phyloP scores from a whole-genome alignment of 2,888 invertebrate species.

The Limnephilus auricula region DNA sequence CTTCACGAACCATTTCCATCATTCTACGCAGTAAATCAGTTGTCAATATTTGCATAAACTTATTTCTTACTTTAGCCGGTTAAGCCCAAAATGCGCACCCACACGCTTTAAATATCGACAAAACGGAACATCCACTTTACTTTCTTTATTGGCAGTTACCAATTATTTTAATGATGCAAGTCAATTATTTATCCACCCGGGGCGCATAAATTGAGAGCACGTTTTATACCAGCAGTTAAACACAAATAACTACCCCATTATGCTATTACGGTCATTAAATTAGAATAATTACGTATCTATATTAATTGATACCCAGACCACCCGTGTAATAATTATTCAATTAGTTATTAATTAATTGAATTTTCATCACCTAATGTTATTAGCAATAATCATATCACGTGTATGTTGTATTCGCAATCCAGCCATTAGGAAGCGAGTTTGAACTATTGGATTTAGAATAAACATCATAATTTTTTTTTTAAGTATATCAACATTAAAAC shows the following conservation, averaged over 20 bases:
- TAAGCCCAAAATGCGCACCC: neutral
- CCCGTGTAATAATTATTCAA: neutral
- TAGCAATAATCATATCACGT: neutral
- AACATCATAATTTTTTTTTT: neutral
- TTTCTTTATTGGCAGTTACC: neutral
- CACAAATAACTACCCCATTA: neutral
- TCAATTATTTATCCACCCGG: neutral
- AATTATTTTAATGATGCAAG: neutral
- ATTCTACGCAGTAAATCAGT: constrained; percentile 28
- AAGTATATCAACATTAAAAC: no score
- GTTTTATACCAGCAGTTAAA: constrained; percentile 2
- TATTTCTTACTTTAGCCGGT: neutral
- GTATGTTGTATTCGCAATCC: neutral
- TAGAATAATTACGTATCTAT: neutral
- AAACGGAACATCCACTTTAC: constrained; percentile 18
- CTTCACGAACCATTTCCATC: constrained; percentile 26
- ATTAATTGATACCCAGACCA: neutral
- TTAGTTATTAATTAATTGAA: neutral
- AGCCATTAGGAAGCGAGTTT: neutral
- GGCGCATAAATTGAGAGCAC: neutral
- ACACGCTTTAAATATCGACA: neutral
- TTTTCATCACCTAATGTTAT: neutral
- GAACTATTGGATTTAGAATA: neutral
- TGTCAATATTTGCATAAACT: constrained; percentile 26
- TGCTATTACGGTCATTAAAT: neutral